Percentiles rank a stretch among this genome's conserved stretches.
These are phyloP conservation scores for Listronotus bonariensis DNA, from an alignment of 1,140 invertebrate species.

Conservation along the genomic window DNA sequence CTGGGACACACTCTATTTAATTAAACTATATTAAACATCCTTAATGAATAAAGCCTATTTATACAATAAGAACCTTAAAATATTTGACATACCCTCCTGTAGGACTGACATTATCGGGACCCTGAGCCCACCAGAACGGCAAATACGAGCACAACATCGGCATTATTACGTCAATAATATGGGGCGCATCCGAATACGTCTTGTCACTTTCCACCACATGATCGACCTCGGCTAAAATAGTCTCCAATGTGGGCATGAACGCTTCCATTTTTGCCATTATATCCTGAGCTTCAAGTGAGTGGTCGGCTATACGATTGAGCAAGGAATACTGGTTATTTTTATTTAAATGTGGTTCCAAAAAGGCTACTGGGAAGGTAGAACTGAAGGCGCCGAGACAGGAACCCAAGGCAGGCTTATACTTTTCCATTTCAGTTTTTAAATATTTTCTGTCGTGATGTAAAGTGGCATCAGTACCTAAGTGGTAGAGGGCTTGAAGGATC, in stretches of 20 bases:
- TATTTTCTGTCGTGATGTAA: conserved; percentile 88
- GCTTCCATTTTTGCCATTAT: conserved; percentile 95
- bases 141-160: conserved; percentile 96
- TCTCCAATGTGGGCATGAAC: conserved; percentile 92
- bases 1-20: too few relatives aligned
- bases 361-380: conserved; percentile 97
- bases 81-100: conserved; percentile 70
- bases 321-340: conserved; percentile 97
- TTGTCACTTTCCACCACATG: conserved; percentile 94
- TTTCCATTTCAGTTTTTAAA: conserved; percentile 87
- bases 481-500: conserved; percentile 92
- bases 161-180: conserved; percentile 96
- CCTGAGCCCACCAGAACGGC: conserved; percentile 97
- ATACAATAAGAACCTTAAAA: too few relatives aligned
- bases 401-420: conserved; percentile 86
- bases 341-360: conserved; percentile 95
- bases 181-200: conserved; percentile 88
- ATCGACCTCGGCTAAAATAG: conserved; percentile 90
- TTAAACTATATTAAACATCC: too few relatives aligned
- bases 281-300: conserved; percentile 79
- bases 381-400: conserved; percentile 98
- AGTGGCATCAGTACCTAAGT: conserved; percentile 80
- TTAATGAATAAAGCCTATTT: too few relatives aligned
- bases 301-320: conserved; percentile 90
- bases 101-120: conserved; percentile 91